Evolutionary conservation across 2,797 vertebrate species (phyloP).

Genomic region (Meriones psammophilus): DNA sequence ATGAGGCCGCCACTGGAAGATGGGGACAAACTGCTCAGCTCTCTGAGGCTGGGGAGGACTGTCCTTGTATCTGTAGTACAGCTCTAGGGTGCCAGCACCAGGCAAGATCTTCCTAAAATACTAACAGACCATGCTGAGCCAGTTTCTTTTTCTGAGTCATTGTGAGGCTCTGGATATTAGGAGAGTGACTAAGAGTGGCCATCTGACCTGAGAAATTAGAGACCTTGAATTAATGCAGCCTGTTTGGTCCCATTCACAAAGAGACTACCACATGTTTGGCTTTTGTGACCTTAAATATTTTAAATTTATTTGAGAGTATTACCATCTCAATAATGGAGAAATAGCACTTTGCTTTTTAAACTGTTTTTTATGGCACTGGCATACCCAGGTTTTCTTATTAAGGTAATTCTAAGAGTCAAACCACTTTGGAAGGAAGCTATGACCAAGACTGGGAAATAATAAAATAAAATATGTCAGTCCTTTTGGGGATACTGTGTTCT

Average conservation of each 20-base stretch:
- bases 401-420: neutral
- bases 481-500: neutral
- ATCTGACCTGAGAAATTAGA: neutral
- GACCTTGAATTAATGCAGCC: neutral
- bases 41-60: accelerated
- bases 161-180: neutral
- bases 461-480: neutral
- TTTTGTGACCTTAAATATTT: neutral
- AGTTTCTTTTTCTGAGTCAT: neutral
- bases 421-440: neutral
- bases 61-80: accelerated
- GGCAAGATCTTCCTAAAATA: neutral
- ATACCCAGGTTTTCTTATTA: neutral
- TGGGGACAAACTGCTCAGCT: neutral
- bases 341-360: neutral
- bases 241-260: neutral
- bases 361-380: neutral
- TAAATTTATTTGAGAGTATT: neutral
- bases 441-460: neutral
- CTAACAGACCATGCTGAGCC: neutral
- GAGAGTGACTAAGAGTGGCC: neutral
- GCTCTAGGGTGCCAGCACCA: neutral
- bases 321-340: neutral
- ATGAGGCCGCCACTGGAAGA: neutral
- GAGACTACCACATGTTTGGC: neutral